phyloP scores from a whole-genome alignment of 2,888 invertebrate genomes.

The Agrypnus murinus region DNA sequence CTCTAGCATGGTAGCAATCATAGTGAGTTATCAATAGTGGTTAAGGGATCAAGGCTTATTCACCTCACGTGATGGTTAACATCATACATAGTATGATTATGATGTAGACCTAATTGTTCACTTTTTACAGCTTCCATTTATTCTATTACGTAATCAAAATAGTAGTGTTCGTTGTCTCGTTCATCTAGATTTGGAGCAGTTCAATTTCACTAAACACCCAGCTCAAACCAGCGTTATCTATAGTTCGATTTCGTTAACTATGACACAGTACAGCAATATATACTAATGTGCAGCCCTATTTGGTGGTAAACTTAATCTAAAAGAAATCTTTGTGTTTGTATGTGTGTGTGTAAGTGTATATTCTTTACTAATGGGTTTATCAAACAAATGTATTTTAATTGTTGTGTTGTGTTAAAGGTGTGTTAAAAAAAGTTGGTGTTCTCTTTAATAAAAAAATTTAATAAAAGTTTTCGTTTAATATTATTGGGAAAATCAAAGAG shows the following conservation, averaged over 20 bases:
- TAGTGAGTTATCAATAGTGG: too few relatives aligned
- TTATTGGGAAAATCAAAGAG: conserved; percentile 49
- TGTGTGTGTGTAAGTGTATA: too few relatives aligned
- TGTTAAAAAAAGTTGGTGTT: conserved; percentile 30
- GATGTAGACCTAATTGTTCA: conserved; percentile 38
- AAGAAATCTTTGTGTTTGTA: conserved; percentile 36
- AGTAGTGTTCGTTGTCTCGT: conserved; percentile 37
- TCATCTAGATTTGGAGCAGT: conserved; percentile 51
- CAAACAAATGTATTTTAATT: conserved; percentile 35
- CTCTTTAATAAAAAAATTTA: conserved; percentile 36
- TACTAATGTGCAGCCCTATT: conserved; percentile 51
- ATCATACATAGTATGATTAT: conserved; percentile 33
- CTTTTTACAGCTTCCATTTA: conserved; percentile 41
- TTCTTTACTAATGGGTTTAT: too few relatives aligned
- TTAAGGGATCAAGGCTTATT: too few relatives aligned
- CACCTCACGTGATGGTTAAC: conserved; percentile 40
- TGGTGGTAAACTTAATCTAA: conserved; percentile 33
- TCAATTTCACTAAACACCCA: conserved; percentile 69
- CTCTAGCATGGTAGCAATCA: too few relatives aligned
- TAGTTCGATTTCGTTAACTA: conserved; percentile 52
- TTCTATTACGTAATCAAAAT: conserved; percentile 27
- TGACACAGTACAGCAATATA: conserved; percentile 65
- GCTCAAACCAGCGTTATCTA: conserved; percentile 72
- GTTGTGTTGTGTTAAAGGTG: conserved; percentile 33
- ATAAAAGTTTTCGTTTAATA: conserved; percentile 1